phyloP scores from a whole-genome alignment of 2,113 vertebrate species.

The Lamprologus sp. region DNA sequence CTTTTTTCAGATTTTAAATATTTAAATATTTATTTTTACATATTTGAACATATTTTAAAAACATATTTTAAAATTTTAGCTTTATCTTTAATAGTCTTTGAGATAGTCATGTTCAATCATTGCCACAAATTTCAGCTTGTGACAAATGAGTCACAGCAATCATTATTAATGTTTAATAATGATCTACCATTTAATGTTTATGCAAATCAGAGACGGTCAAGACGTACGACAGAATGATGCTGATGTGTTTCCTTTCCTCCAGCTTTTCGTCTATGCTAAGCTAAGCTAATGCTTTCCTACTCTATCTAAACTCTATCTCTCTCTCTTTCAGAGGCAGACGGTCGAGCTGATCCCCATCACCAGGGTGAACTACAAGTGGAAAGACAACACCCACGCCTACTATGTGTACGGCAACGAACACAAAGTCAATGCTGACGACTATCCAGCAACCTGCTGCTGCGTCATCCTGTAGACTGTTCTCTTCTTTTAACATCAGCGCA shows the following conservation, averaged over 20 bases:
- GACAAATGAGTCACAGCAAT: neutral
- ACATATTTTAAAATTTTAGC: neutral
- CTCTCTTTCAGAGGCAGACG: constrained; percentile 65
- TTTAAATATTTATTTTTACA: neutral
- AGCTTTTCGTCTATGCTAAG: neutral
- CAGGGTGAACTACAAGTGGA: constrained; percentile 72
- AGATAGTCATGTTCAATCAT: neutral
- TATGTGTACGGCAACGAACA: constrained; percentile 73
- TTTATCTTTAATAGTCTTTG: neutral
- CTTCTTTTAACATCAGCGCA: neutral
- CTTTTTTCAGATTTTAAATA: neutral
- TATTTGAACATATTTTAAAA: neutral
- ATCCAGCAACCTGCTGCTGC: constrained; percentile 75
- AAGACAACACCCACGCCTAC: constrained; percentile 53
- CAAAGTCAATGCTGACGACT: constrained; percentile 55
- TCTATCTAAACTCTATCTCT: neutral
- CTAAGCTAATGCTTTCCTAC: neutral
- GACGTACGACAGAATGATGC: neutral
- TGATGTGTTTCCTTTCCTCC: neutral
- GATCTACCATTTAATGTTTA: neutral
- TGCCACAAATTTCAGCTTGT: neutral
- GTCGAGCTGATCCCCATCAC: constrained; percentile 77
- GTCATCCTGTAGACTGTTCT: constrained; percentile 32
- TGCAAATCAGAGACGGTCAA: neutral
- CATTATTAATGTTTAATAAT: neutral